Base-by-base conservation (phyloP, 2,888 invertebrate species). In the Pachycephus smyrnensis region DNA sequence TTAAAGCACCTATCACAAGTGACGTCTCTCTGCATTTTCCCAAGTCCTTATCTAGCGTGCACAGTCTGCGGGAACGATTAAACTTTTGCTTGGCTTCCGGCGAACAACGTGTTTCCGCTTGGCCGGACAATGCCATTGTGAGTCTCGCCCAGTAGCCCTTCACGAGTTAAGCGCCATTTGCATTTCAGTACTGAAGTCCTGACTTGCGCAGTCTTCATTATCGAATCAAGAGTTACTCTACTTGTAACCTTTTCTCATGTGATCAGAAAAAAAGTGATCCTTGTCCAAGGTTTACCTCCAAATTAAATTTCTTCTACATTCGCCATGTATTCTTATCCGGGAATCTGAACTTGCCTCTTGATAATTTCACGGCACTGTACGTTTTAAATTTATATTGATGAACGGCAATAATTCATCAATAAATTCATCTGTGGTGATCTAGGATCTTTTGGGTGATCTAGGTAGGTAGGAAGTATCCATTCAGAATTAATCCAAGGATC, bases 81-180 rank as follows among this genome's bases (percentile, higher is more conserved):
- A 86, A 84, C 83, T 82, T 86, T 85, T 83, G 82, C 80, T 69
- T 75, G 76, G 75, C 82, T 81, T 81, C 80, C 79, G 74, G 68
- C 79, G 76, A 80, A 80, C 81, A 77, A 80, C 82, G 75, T 75
- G 79, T 82, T 85, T 82, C 82, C 83, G 82, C 78, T 40, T 73
- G 73, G 75, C 79, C 68, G 83, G 82, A 84, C 82, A 84, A 84
- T 84, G 77, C 81, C 77, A 80, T 81, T 82, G 82, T 79, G 55
- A 55, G 55, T 55, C 55, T 55, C 55, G 23, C 23, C 55, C n/a
- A 73, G 31, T 31, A 3, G 37, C 33, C 15, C 55, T 55, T 23
- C 55, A 55, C 23, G 23, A 55, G 23, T 55, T 23, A 55, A 55
- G 55, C 55, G 55, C 55, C 55, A 55, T 55, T 55, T 55, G 55